Base-by-base conservation (phyloP, 2,888 invertebrate species). In the Theodoxus fluviatilis region DNA sequence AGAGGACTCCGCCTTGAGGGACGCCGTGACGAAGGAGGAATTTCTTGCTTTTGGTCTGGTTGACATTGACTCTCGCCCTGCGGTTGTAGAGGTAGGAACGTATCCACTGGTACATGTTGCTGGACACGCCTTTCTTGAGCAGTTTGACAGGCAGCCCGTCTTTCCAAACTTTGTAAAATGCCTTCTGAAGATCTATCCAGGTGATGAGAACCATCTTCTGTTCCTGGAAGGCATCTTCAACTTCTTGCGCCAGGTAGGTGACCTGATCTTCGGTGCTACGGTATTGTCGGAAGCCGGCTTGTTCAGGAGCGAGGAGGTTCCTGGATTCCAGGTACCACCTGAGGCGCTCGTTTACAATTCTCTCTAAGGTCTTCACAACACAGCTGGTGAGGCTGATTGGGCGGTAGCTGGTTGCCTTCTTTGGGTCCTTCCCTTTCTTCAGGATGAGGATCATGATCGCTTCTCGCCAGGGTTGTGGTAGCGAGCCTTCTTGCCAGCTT, bases 231-330 rank as follows among this genome's bases (percentile, higher is more conserved):
- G 18, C 65, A 31, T 65, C 65, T 2, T 65, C 28, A 25, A 65
- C n/a, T 31, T 28, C 33, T 22, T 65, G 47, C 15, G 65, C 28
- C 9, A 65, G 40, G 65, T 47, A 65, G 28, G 65, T 47, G 18
- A 65, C 47, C 28, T 65, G 65, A 25, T 65, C 47, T 33, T 47
- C 47, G 4, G 65, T 65, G 12, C 31, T 47, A 9, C 65, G 65
- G 6, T 65, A n/a, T 9, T 65, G 65, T n/a, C 47, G 35, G 31
- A 65, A 65, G 4, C 31, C 47, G 28, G 65, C 65, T n/a, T 65
- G 65, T 33, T 65, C 65, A 47, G 65, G 31, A 31, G 65, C 47
- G 47, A 65, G 40, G 47, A 63, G 9, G 40, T 43, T 40, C 18
- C 47, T 65, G 31, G 31, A 47, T 12, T 65, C 43, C 43, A 65